Percentiles rank a stretch among this genome's conserved stretches.
These are phyloP conservation scores for Macrostomum lignano DNA, from an alignment of 1,140 invertebrate species.

Conservation along the genomic window DNA sequence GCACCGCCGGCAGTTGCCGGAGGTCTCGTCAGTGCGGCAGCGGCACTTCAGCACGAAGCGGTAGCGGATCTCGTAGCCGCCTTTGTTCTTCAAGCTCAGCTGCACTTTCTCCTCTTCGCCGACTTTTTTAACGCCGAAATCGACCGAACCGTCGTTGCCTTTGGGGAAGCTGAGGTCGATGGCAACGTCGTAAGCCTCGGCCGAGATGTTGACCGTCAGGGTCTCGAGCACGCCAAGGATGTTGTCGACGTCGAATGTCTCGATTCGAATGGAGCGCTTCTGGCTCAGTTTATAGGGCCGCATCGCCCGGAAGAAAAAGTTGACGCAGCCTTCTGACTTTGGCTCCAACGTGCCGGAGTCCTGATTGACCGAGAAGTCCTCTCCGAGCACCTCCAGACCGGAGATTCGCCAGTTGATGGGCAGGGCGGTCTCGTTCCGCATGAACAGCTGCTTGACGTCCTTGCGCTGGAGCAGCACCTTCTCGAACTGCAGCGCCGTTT, in stretches of 20 bases:
- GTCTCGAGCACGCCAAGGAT: conserved; percentile 8
- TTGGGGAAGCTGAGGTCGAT: conserved; percentile 29
- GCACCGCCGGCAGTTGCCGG: too few relatives aligned
- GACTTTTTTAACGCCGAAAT: conserved; percentile 24
- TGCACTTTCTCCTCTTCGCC: conserved; percentile 22
- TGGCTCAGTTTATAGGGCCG: conserved; percentile 22
- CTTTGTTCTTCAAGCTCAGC: conserved; percentile 27
- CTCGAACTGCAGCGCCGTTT: conserved; percentile 25
- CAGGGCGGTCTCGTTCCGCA: conserved; percentile 24
- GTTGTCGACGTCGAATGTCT: conserved; percentile 7
- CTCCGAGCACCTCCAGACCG: conserved; percentile 24
- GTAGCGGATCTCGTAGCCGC: conserved; percentile 27
- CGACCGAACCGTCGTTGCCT: conserved; percentile 25
- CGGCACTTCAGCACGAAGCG: too few relatives aligned
- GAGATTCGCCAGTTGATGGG: conserved; percentile 25
- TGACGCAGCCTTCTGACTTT: conserved; percentile 17
- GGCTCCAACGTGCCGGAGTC: conserved; percentile 22
- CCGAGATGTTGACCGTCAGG: conserved; percentile 11
- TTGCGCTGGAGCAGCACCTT: conserved; percentile 26
- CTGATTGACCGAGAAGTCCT: conserved; percentile 24
- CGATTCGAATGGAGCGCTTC: conserved; percentile 18
- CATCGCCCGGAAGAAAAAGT: conserved; percentile 24
- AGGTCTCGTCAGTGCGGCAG: too few relatives aligned
- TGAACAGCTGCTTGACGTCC: conserved; percentile 23
- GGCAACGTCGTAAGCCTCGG: conserved; percentile 28